Conservation (phyloP, 2,888 invertebrate species). For the Nowickia ferox region DNA sequence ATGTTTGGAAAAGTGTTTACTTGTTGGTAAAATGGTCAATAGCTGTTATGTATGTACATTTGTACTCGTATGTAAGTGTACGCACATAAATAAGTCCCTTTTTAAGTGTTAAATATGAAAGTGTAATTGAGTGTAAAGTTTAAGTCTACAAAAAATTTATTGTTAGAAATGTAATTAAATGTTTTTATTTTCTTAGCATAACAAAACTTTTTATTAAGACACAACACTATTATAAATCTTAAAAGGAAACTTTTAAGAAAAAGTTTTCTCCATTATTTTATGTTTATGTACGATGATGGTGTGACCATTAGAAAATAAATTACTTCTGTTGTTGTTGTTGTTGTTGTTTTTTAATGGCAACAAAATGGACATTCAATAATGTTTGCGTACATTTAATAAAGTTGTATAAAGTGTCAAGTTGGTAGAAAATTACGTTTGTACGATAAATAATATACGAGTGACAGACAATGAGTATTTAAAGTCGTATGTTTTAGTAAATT, state of each 20-base stretch:
- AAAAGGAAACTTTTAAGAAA: conserved; percentile 39
- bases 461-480: not conserved
- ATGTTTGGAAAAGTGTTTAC: conserved; percentile 62
- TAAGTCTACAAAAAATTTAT: conserved; percentile 52
- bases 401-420: conserved; percentile 7
- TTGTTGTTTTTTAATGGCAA: conserved; percentile 15
- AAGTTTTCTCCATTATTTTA: conserved; percentile 32
- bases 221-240: conserved; percentile 29
- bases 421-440: not conserved
- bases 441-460: not conserved
- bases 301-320: conserved; percentile 66
- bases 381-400: conserved; percentile 11
- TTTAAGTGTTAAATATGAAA: conserved; percentile 53
- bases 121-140: conserved; percentile 71
- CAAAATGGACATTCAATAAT: conserved; percentile 59
- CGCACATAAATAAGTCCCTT: conserved; percentile 20
- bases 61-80: no score
- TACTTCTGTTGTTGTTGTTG: conserved; percentile 45
- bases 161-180: conserved; percentile 68
- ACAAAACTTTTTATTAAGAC: conserved; percentile 24
- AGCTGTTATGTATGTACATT: not conserved
- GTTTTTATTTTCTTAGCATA: conserved; percentile 42
- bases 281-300: conserved; percentile 18
- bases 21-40: conserved; percentile 40
- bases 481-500: not conserved